Evolutionary conservation across 2,113 vertebrate genomes (phyloP), one percentile per base, ranked within the genome.

Genomic region (Eclectus roratus): DNA sequence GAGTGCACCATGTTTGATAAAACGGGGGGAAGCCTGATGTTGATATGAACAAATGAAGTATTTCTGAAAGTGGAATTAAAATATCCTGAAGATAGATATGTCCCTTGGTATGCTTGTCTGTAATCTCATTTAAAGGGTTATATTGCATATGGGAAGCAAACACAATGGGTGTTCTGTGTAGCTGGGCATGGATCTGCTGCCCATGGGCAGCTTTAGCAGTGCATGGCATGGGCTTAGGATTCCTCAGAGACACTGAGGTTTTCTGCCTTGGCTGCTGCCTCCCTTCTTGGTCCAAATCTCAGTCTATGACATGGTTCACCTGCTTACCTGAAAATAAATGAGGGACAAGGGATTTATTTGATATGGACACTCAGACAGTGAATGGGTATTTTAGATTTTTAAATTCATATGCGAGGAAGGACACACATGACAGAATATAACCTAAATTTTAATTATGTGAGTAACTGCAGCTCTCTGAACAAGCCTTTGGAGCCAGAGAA

Each of bases 191-290:
- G 39, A 41, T 49, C 18, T 1, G 41, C 13, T 63, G 60, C 31
- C 31, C 9, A 1, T 9, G 61, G 23, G 52, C 10, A 11, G 29
- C 19, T 31, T 91, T 88, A 68, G 68, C 71, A 81, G 64, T 47
- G 64, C 60, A 49, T 37, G 41, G 13, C 39, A 13, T 2, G 21
- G 11, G 37, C 37, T 35, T 1, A 11, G 39, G 24, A 58, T 7
- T 3, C 13, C 33, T 39, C 12, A 4, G 10, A 6, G 19, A 7
- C 5, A 1, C 31, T 1, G 2, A 15, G 53, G 31, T 19, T 31
- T 31, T 6, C 29, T 35, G 44, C 17, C 74, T 46, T 3, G 29
- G 9, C 52, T 49, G 43, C 13, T 20, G 73, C 37, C 27, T 56
- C 37, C 33, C 33, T 23, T 52, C 50, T 43, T 8, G 8, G 25